phyloP scores from a whole-genome alignment of 2,888 invertebrate genomes.

The Xanthorhoe designata region DNA sequence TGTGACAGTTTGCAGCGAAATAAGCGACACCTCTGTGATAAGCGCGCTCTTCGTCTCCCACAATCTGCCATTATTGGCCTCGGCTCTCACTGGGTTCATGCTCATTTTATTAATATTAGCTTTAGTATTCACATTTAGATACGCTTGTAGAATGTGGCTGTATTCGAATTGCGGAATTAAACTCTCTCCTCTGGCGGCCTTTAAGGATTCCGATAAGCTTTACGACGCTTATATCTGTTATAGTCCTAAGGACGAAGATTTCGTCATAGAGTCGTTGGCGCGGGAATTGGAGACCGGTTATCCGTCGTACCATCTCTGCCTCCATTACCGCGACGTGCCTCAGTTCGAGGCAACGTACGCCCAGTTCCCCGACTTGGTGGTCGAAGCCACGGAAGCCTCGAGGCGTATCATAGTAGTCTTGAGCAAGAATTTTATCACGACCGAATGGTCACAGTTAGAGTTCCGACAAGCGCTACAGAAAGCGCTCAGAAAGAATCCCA shows the following conservation, averaged over 20 bases:
- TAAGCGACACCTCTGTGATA: constrained; percentile 91
- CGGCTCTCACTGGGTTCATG: constrained; percentile 91
- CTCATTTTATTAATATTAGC: constrained; percentile 91
- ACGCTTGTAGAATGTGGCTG: constrained; percentile 94
- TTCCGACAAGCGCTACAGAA: constrained; percentile 96
- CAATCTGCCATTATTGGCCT: constrained; percentile 93
- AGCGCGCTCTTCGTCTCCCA: constrained; percentile 93
- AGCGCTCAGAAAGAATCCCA: constrained; percentile 92
- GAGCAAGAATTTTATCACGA: constrained; percentile 94
- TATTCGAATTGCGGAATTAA: constrained; percentile 95
- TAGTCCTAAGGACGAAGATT: constrained; percentile 96
- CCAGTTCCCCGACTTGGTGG: constrained; percentile 90
- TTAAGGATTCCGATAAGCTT: constrained; percentile 93
- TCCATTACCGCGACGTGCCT: constrained; percentile 95
- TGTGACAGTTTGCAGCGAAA: constrained; percentile 94
- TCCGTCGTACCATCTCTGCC: constrained; percentile 92
- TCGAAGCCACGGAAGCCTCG: constrained; percentile 95
- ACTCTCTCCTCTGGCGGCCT: constrained; percentile 89
- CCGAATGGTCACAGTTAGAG: constrained; percentile 97
- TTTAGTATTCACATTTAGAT: constrained; percentile 93
- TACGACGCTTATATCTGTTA: constrained; percentile 98
- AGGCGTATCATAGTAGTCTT: constrained; percentile 94
- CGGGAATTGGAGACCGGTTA: constrained; percentile 93
- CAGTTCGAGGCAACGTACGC: constrained; percentile 89
- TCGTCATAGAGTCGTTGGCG: constrained; percentile 93